These are phyloP conservation scores for Ectemnius cavifrons DNA, from an alignment of 2,888 invertebrate species.

Conservation along the genomic window DNA sequence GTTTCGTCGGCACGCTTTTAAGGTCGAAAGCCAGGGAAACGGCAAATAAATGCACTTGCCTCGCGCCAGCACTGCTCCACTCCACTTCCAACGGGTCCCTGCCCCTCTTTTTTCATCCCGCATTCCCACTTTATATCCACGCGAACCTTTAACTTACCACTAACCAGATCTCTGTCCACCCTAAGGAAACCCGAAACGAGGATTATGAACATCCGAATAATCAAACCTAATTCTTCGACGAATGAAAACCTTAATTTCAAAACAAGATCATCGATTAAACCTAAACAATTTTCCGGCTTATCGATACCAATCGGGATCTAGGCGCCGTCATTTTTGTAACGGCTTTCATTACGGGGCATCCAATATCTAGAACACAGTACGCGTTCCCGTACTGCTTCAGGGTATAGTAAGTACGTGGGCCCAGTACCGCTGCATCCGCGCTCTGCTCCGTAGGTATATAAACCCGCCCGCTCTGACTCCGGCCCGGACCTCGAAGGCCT, in stretches of 20 bases:
- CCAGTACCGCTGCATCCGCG: slow-evolving; percentile 9
- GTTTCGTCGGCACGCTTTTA: slow-evolving; percentile 67
- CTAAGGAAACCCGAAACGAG: too few relatives aligned
- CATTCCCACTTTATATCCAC: neutral
- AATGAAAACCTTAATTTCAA: too few relatives aligned
- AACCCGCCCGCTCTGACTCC: neutral
- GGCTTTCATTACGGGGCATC: slow-evolving; percentile 3
- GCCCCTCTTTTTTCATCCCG: slow-evolving; percentile 17
- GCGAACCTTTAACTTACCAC: neutral
- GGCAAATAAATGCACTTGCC: slow-evolving; percentile 51
- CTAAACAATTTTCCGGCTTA: too few relatives aligned
- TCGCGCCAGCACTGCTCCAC: slow-evolving; percentile 24
- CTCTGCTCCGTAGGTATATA: slow-evolving; percentile 28
- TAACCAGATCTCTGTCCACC: too few relatives aligned
- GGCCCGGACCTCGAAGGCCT: slow-evolving; percentile 63
- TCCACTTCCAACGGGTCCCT: neutral
- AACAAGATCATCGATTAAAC: too few relatives aligned
- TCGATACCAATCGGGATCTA: neutral
- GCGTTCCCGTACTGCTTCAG: slow-evolving; percentile 44
- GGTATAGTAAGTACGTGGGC: slow-evolving; percentile 28
- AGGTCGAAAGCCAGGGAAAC: slow-evolving; percentile 65
- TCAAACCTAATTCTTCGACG: too few relatives aligned
- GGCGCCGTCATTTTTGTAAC: slow-evolving; percentile 6
- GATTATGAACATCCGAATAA: too few relatives aligned
- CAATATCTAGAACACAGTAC: slow-evolving; percentile 53